Percentiles rank a stretch among this genome's conserved stretches.
These are phyloP conservation scores for Leptinotarsa defecta DNA, from an alignment of 1,140 invertebrate genomes.

Conservation along the genomic window DNA sequence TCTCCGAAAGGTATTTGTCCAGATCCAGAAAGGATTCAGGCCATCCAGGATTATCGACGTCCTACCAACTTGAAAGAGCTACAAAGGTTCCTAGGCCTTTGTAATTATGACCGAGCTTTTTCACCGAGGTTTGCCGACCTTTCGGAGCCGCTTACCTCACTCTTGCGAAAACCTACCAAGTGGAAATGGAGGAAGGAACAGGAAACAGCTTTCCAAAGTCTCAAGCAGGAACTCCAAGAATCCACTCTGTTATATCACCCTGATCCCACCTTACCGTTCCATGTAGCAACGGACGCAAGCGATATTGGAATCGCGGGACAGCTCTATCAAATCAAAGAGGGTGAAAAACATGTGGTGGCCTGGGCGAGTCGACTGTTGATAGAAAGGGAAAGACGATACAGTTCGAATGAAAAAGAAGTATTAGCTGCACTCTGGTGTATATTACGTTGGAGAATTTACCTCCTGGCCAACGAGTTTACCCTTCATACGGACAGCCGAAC, in stretches of 20 bases:
- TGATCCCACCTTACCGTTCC: neutral
- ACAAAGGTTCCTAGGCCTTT: constrained; percentile 7
- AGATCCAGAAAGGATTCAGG: neutral
- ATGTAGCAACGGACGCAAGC: neutral
- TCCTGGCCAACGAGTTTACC: neutral
- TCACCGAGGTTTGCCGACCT: neutral
- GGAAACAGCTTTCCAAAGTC: neutral
- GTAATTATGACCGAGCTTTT: constrained; percentile 11
- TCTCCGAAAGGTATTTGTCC: constrained; percentile 2
- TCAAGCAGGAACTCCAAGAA: neutral
- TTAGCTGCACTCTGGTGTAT: neutral
- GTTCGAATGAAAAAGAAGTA: constrained; percentile 20
- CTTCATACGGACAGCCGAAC: constrained; percentile 3
- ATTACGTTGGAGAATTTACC: neutral
- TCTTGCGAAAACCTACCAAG: neutral
- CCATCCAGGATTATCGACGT: neutral
- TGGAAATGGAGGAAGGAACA: constrained; percentile 4
- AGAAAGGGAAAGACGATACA: constrained; percentile 10
- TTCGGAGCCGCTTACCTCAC: neutral
- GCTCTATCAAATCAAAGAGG: constrained; percentile 11
- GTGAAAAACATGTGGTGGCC: constrained; percentile 13
- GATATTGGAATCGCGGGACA: neutral
- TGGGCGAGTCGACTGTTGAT: constrained; percentile 5
- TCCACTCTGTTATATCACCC: constrained; percentile 9
- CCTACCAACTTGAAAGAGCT: neutral